A percentile compares a stretch with the other conserved stretches of the same genome.
phyloP scores from a whole-genome alignment of 2,888 invertebrate genomes.

The Ochlodes sylvanus region DNA sequence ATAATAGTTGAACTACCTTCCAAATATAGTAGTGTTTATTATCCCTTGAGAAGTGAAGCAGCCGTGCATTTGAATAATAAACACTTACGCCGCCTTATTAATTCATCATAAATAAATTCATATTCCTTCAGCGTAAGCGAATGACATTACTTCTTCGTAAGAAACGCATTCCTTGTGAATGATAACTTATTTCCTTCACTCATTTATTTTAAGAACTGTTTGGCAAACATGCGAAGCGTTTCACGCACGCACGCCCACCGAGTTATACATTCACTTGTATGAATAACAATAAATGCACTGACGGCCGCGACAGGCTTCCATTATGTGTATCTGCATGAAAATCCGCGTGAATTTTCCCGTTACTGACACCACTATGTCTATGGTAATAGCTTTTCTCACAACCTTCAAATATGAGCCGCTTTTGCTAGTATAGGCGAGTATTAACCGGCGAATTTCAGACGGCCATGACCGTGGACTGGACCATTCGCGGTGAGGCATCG shows the following conservation, averaged over 20 bases:
- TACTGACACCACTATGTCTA: constrained; percentile 23
- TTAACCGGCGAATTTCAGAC: constrained; percentile 48
- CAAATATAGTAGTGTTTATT: constrained; percentile 16
- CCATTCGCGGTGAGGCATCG: constrained; percentile 47
- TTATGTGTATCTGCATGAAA: constrained; percentile 35
- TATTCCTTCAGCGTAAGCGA: constrained; percentile 29
- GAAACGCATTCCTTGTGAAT: constrained; percentile 34
- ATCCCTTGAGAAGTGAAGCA: constrained; percentile 3
- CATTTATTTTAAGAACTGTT: constrained; percentile 37
- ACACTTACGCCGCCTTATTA: constrained; percentile 22
- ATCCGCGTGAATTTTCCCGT: constrained; percentile 35
- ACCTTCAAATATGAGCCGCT: constrained; percentile 30
- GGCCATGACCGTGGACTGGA: constrained; percentile 35
- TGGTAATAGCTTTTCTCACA: constrained; percentile 33
- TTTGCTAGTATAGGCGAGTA: constrained; percentile 35
- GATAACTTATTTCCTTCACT: constrained; percentile 37
- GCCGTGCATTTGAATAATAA: constrained; percentile 21
- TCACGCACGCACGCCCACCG: constrained; percentile 35
- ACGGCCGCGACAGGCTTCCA: constrained; percentile 22
- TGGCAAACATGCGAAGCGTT: constrained; percentile 35
- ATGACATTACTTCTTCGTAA: constrained; percentile 38
- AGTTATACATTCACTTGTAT: constrained; percentile 36
- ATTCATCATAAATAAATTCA: constrained; percentile 35
- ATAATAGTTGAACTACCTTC: constrained; percentile 4
- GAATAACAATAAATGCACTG: constrained; percentile 35